Base-by-base conservation (phyloP, 2,113 vertebrate species). In the Myotis lucifugus region DNA sequence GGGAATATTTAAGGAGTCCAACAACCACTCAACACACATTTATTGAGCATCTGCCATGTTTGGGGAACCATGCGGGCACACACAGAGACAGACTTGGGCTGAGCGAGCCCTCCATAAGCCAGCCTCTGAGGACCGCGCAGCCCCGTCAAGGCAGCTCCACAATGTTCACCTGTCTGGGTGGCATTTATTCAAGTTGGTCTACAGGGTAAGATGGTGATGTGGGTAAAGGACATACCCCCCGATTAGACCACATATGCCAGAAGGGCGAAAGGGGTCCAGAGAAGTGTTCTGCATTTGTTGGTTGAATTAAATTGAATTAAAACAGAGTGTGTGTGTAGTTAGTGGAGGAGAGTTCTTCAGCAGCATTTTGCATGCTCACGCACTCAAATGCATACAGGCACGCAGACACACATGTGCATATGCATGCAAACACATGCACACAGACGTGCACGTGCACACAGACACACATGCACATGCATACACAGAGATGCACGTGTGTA, bases 11-110 rank as follows among this genome's bases (percentile, higher is more conserved):
- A 92, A 73, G 27, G 72, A 92, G 50, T 92, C 92, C 94, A 90
- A 74, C 92, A 90, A 83, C 85, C 70, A 78, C 77, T 93, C 93
- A 87, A 66, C 77, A 88, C 15, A 37, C 37, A 93, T 70, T 85
- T 93, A 90, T 78, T 77, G 94, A 93, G 82, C 92, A 90, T 87
- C 94, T 88, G 67, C 91, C 94, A 69, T 29, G 77, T 95, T 82
- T 40, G 54, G 72, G 92, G 81, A 93, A 76, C 25, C 25, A 14
- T 6, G 21, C 3, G 70, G 37, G 25, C 74, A 66, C 5, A 14
- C 12, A 3, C 10, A 84, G n/a, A 95, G 91, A 77, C 19, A 29
- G 70, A 14, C 66, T 92, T 74, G 40, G 74, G 74, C 78, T 56
- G 73, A 34, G 50, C 3, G 6, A 96, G 48, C 64, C 40, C 17